phyloP scores from a whole-genome alignment of 2,888 invertebrate species.

The Nematopogon swammerdamellus region DNA sequence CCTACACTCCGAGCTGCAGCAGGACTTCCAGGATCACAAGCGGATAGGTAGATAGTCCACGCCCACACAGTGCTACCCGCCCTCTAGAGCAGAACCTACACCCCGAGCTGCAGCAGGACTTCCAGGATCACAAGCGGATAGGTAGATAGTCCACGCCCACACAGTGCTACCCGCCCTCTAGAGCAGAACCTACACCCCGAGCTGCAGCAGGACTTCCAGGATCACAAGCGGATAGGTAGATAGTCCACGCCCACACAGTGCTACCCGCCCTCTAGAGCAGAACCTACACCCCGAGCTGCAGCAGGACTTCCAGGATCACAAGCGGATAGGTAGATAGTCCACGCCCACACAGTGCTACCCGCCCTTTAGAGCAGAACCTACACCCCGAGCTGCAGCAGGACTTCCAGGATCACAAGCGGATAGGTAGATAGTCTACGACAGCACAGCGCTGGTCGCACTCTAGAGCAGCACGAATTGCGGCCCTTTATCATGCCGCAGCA shows the following conservation, averaged over 20 bases:
- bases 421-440: slow-evolving; percentile 82
- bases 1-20: slow-evolving; percentile 80
- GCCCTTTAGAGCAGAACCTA: slow-evolving; percentile 15
- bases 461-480: slow-evolving; percentile 15
- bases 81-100: slow-evolving; percentile 14
- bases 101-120: slow-evolving; percentile 94
- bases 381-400: slow-evolving; percentile 93
- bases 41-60: slow-evolving; percentile 88
- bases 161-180: slow-evolving; percentile 31
- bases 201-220: slow-evolving; percentile 93
- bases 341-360: slow-evolving; percentile 41
- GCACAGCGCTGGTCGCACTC: slow-evolving; percentile 31
- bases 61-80: slow-evolving; percentile 38
- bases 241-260: slow-evolving; percentile 47
- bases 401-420: slow-evolving; percentile 95
- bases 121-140: slow-evolving; percentile 96
- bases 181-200: slow-evolving; percentile 57
- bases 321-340: slow-evolving; percentile 88
- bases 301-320: slow-evolving; percentile 93
- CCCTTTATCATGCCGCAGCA: slow-evolving; percentile 94
- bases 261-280: slow-evolving; percentile 25
- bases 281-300: slow-evolving; percentile 76
- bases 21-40: slow-evolving; percentile 94
- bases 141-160: slow-evolving; percentile 76
- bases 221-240: slow-evolving; percentile 96